A percentile compares a stretch with the other conserved stretches of the same genome.
phyloP scores from a whole-genome alignment of 2,113 vertebrate species.

The Erpornis zantholeuca region DNA sequence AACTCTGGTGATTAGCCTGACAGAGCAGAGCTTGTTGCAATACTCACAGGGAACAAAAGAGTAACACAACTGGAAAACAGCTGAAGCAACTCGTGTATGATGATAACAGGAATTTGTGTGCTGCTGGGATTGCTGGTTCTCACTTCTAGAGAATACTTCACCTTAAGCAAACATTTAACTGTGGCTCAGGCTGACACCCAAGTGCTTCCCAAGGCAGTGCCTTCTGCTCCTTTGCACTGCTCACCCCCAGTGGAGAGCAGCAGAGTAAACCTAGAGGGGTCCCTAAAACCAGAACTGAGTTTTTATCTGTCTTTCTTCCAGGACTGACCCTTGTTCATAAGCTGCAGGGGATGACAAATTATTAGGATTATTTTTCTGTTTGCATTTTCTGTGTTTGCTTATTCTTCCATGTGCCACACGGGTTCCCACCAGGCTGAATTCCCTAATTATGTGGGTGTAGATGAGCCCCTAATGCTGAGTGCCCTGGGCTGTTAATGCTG shows the following conservation, averaged over 20 bases:
- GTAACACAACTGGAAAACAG: background rate
- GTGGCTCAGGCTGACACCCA: background rate
- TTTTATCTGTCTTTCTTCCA: background rate
- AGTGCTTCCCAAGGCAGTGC: background rate
- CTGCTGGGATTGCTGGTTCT: background rate
- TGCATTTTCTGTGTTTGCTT: background rate
- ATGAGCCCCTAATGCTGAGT: background rate
- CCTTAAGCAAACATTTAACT: background rate
- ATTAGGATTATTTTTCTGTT: background rate
- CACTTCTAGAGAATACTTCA: background rate
- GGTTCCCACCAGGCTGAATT: background rate
- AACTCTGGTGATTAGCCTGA: slow-evolving; percentile 17
- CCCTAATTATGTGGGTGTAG: fast-evolving
- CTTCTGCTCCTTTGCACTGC: background rate
- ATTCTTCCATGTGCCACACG: background rate
- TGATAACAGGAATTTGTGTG: background rate
- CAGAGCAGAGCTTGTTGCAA: background rate
- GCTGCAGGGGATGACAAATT: background rate
- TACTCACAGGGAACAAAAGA: background rate
- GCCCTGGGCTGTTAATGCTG: background rate
- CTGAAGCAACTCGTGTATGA: background rate
- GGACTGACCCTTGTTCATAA: background rate
- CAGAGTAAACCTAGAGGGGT: background rate
- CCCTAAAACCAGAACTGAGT: background rate
- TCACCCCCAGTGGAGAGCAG: background rate